Evolutionary conservation across 2,797 vertebrate genomes (phyloP), one percentile per base, ranked within the genome.

Genomic region (Neosilurus mollespiculum): DNA sequence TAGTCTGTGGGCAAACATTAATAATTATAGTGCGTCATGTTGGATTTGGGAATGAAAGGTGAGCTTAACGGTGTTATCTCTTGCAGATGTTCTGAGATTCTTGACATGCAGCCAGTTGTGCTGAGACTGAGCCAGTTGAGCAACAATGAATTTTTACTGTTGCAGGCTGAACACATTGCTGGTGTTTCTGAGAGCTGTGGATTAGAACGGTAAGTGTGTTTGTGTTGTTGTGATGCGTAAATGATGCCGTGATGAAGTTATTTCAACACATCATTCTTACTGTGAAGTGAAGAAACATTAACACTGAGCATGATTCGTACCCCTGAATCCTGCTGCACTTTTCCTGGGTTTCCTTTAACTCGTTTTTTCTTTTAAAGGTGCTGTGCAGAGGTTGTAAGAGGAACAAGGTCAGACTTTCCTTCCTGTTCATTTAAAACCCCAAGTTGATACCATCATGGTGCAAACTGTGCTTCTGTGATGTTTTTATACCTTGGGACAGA

Each of bases 1-100:
- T 91, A 89, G 90, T 91, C 88, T 89, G 88, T 73, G 81, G 82
- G 78, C 79, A 58, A 71, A 91, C 90, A 91, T 15, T 37, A 61
- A 66, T 37, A 61, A 66, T 65, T 20, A 12, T 64, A 30, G 14
- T 65, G 15, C 0, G 10, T 0, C 3, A 8, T 65, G 15, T 66
- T 30, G 4, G 10, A 16, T 65, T 18, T 2, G n/a, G 4, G 9
- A 10, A 64, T 78, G 37, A 20, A 62, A 18, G 14, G 9, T 76
- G 20, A 9, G 14, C 7, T 43, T 18, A 24, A 10, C 24, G 2
- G 12, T 20, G 54, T 26, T 2, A 0, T 62, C 11, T 65, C 2
- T 59, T 84, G 30, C 16, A 72, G 77, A 15, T 83, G 12, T 20
- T 53, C 6, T 10, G 1, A 1, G 22, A 4, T 49, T 7, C 51